Evolutionary conservation across 2,888 invertebrate species (phyloP).

Genomic region (Onthophagus sagittarius): DNA sequence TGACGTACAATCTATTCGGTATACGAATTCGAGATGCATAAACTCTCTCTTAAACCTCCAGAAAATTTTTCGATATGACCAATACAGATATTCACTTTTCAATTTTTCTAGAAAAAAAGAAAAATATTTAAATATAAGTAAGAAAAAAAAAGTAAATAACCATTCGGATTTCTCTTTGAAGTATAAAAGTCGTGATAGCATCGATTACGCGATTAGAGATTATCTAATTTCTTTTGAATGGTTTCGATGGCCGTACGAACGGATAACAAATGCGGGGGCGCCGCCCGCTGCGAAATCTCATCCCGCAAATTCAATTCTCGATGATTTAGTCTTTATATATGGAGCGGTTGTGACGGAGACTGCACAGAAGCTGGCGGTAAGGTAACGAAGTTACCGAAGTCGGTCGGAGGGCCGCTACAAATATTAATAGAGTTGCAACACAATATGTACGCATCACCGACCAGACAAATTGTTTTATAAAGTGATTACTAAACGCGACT

Average conservation of each 20-base stretch:
- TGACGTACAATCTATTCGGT: constrained; percentile 28
- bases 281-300: constrained; percentile 22
- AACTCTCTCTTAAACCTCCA: not conserved
- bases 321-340: constrained; percentile 25
- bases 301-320: constrained; percentile 21
- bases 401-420: constrained; percentile 44
- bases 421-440: constrained; percentile 51
- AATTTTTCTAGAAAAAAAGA: too few species aligned
- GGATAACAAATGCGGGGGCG: not conserved
- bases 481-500: constrained; percentile 65
- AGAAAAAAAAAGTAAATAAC: not conserved
- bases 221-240: constrained; percentile 9
- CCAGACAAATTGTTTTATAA: constrained; percentile 77
- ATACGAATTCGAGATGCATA: not conserved
- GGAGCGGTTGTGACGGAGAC: constrained; percentile 11
- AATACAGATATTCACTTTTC: not conserved
- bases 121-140: not conserved
- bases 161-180: not conserved
- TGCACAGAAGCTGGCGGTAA: constrained; percentile 18
- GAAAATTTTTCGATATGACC: not conserved
- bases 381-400: constrained; percentile 25
- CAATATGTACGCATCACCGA: constrained; percentile 65
- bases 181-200: not conserved
- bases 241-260: constrained; percentile 16
- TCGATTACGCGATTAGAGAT: not conserved